Evolutionary conservation across 2,113 vertebrate species (phyloP).

Genomic region (Ictalurus punctatus): DNA sequence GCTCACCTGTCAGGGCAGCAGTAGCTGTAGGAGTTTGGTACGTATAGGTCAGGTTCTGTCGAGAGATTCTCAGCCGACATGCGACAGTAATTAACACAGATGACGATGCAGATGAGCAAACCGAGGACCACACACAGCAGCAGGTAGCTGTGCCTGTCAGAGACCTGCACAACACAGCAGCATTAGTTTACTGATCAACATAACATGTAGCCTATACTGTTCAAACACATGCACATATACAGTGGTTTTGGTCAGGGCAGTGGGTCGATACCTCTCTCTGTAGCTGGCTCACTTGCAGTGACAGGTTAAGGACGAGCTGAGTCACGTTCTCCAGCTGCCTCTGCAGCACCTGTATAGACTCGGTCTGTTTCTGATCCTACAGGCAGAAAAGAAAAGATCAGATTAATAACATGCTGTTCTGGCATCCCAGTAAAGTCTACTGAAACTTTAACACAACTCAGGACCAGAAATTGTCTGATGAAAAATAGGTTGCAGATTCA

Average conservation of each 20-base stretch:
- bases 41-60: conserved; percentile 71
- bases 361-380: conserved; percentile 93
- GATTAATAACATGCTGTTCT: not conserved
- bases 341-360: conserved; percentile 91
- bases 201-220: not conserved
- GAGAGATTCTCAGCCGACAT: conserved; percentile 60
- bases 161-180: conserved; percentile 68
- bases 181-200: not conserved
- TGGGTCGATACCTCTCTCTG: conserved; percentile 82
- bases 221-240: not conserved
- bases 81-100: conserved; percentile 81
- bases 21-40: conserved; percentile 82
- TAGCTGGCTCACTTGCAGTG: conserved; percentile 78
- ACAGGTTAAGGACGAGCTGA: conserved; percentile 85
- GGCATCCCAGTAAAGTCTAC: not conserved
- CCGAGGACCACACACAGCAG: conserved; percentile 83
- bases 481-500: not conserved
- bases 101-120: conserved; percentile 79
- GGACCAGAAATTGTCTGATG: not conserved
- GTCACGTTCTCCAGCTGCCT: conserved; percentile 90
- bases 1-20: conserved; percentile 84
- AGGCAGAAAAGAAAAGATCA: conserved; percentile 15
- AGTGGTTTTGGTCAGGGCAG: not conserved
- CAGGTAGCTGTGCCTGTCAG: conserved; percentile 88
- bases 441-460: not conserved